Base-by-base conservation (phyloP, 2,797 vertebrate species). In the Eremophila alpestris region DNA sequence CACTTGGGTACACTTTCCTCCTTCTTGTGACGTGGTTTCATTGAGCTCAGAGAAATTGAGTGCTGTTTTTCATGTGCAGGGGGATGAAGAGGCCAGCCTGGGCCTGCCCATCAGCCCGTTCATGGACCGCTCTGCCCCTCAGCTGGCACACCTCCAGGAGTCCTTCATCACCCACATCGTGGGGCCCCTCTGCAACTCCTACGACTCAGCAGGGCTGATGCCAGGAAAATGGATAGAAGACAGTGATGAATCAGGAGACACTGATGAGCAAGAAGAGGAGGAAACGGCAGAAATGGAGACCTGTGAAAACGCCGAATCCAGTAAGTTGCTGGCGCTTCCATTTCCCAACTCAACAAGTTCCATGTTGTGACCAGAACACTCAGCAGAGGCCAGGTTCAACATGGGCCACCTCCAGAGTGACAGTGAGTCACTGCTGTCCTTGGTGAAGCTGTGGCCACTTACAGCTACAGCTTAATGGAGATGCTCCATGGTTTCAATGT, bases 91-190 rank as follows among this genome's bases (percentile, higher is more conserved):
- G 96, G 98, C 99, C 85, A 99, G 98, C 91, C 97, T 99, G 43
- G 99, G 99, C 27, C 98, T 99, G 85, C 99, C 99, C 23, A 98
- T 99, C 96, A 99, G 99, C 94, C 99, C 99, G 13, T 99, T 99
- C 97, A 99, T 99, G 99, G 99, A 99, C 97, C 98, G 99, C 68
- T 99, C 99, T 11, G 99, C 99, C 12, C 99, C 99, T 3, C 99
- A 99, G 97, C 90, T 99, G 96, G 99, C 99, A 87, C 99, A 99
- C 87, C 98, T 99, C 59, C 99, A 99, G 97, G 99, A 99, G 88
- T 99, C 99, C 7, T 99, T 99, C 97, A 99, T 99, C 96, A 99
- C 99, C 20, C 99, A 99, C 97, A 99, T 99, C 8, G 99, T 99
- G 95, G 99, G 99, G 16, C 99, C 99, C 4, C 98, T 99, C 8